Percentiles rank a stretch among this genome's conserved stretches.
Evolutionary conservation across 2,888 invertebrate genomes (phyloP).

Genomic region (Torymus auratus): DNA sequence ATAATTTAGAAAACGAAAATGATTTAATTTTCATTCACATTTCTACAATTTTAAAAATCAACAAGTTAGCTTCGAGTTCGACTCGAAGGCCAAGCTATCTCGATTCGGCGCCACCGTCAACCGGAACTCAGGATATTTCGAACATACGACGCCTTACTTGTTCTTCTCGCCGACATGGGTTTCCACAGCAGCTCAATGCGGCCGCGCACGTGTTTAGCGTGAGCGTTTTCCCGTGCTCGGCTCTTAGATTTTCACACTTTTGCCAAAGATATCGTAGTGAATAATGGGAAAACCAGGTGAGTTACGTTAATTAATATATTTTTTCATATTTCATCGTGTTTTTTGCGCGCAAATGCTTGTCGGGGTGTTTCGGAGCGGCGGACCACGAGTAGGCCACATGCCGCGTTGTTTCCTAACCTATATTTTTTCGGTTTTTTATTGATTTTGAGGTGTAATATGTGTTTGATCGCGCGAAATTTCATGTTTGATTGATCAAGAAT

Average conservation of each 20-base stretch:
- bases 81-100: too few relatives aligned
- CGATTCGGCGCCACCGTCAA: not conserved
- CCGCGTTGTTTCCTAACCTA: constrained; percentile 43
- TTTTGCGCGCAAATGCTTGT: too few relatives aligned
- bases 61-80: too few relatives aligned
- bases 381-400: not conserved
- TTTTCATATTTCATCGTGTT: not conserved
- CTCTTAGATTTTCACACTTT: constrained; percentile 17
- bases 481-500: too few relatives aligned
- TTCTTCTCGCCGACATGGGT: not conserved
- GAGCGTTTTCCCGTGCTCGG: not conserved
- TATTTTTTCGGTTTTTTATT: not conserved
- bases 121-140: constrained; percentile 11
- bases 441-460: not conserved
- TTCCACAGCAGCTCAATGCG: not conserved
- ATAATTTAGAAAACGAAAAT: too few relatives aligned
- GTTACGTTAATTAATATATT: constrained; percentile 1
- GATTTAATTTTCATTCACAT: too few relatives aligned
- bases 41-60: too few relatives aligned
- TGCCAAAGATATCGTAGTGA: constrained; percentile 14
- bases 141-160: constrained; percentile 7
- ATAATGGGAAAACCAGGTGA: constrained; percentile 58
- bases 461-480: too few relatives aligned
- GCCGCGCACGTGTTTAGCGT: constrained; percentile 43
- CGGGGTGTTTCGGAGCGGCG: too few relatives aligned